Evolutionary conservation across 1,140 invertebrate genomes (phyloP).

Genomic region (Odontomachus brunneus): DNA sequence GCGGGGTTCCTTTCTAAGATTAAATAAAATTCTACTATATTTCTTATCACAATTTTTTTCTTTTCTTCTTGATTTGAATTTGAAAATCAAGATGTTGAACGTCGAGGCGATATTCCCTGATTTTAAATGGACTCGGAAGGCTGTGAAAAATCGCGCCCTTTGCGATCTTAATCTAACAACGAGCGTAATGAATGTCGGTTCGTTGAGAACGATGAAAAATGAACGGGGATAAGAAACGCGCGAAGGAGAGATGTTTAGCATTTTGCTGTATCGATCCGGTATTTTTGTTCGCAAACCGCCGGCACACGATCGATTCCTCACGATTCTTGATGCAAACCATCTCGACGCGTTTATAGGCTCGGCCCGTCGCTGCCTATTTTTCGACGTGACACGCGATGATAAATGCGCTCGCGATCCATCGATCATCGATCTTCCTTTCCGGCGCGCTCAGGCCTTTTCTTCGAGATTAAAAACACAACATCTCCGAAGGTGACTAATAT

Average conservation of each 20-base stretch:
- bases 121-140: too few relatives aligned
- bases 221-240: neutral
- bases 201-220: neutral
- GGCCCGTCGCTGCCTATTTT: slow-evolving; percentile 39
- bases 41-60: too few relatives aligned
- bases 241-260: neutral
- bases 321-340: slow-evolving; percentile 37
- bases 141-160: too few relatives aligned
- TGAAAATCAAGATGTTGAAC: too few relatives aligned
- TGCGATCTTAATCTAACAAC: neutral
- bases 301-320: slow-evolving; percentile 38
- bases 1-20: too few relatives aligned
- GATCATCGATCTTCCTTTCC: slow-evolving; percentile 28
- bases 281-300: slow-evolving; percentile 14
- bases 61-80: too few relatives aligned
- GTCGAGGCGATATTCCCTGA: too few relatives aligned
- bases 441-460: neutral
- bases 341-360: slow-evolving; percentile 23
- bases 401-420: slow-evolving; percentile 32
- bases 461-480: slow-evolving; percentile 51
- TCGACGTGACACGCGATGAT: slow-evolving; percentile 45
- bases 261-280: neutral
- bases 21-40: too few relatives aligned
- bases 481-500: slow-evolving; percentile 37
- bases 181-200: neutral